Evolutionary conservation across 2,113 vertebrate species (phyloP), one percentile per base, ranked within the genome.

Genomic region (Donacobius atricapilla): DNA sequence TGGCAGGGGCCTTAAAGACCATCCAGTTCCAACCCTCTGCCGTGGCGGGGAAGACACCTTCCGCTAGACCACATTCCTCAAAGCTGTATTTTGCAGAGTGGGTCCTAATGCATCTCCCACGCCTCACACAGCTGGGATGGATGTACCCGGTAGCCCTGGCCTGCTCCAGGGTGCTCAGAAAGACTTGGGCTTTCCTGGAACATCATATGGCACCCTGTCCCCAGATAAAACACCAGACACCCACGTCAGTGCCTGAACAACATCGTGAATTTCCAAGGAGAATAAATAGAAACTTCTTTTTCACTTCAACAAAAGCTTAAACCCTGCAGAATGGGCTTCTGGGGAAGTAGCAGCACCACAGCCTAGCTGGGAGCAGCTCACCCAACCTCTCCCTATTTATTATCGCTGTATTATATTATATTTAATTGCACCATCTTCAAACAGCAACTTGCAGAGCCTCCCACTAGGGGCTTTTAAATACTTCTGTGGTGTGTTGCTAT

Each of bases 401-500:
- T 96, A 77, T 63, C 0, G 0, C 71, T 42, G 80, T 94, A 91
- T 93, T 96, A 18, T 83, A 66, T 96, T 94, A 22, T 58, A 95
- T 78, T 96, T 96, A 86, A 96, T 92, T 61, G 71, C 83, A 58
- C 68, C 21, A 3, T 50, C 44, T 57, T 94, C 71, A 27, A 24
- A 56, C 57, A 64, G 20, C 57, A 51, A 40, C 81, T 39, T 15
- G 39, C 58, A 88, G 87, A 61, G 80, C 89, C 88, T 94, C 91
- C 58, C 56, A 6, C 80, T 66, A 61, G 58, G 91, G 93, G 95
- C 94, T 94, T 91, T 86, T 93, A 83, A 73, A 79, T 82, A 89
- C 89, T 71, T 75, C 13, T 7, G 89, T 72, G 27, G 35, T 70
- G 68, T 24, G 72, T 66, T 86, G 84, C 70, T 94, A 87, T 96